phyloP scores from a whole-genome alignment of 2,888 invertebrate species.

The Onchidella celtica region DNA sequence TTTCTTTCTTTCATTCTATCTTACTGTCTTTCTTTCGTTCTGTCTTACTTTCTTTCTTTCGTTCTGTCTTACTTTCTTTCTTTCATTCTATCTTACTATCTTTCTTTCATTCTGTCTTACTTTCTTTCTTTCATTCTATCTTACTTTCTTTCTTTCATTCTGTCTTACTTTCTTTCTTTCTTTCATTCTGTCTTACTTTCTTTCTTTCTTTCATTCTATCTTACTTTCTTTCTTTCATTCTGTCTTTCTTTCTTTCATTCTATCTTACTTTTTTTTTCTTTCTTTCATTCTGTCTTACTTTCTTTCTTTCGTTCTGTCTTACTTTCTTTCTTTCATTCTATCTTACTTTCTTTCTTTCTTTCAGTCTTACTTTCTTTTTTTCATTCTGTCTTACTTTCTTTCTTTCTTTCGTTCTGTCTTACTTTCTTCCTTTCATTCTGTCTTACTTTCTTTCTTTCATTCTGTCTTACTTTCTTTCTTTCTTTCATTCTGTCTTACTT shows the following conservation, averaged over 20 bases:
- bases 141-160: constrained; percentile 14
- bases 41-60: neutral
- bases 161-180: constrained; percentile 16
- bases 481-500: neutral
- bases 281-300: neutral
- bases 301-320: neutral
- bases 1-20: neutral
- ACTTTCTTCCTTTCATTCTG: neutral
- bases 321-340: neutral
- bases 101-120: constrained; percentile 17
- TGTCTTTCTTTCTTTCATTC: neutral
- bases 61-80: neutral
- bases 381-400: neutral
- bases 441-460: neutral
- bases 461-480: constrained; percentile 12
- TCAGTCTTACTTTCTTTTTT: neutral
- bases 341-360: neutral
- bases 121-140: constrained; percentile 10
- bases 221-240: neutral
- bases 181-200: neutral
- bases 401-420: neutral
- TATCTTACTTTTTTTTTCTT: neutral
- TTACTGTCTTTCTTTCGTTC: no score
- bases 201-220: constrained; percentile 4
- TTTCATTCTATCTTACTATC: constrained; percentile 12